These are phyloP conservation scores for Pteromalus puparum DNA, from an alignment of 1,140 invertebrate species.

Conservation along the genomic window DNA sequence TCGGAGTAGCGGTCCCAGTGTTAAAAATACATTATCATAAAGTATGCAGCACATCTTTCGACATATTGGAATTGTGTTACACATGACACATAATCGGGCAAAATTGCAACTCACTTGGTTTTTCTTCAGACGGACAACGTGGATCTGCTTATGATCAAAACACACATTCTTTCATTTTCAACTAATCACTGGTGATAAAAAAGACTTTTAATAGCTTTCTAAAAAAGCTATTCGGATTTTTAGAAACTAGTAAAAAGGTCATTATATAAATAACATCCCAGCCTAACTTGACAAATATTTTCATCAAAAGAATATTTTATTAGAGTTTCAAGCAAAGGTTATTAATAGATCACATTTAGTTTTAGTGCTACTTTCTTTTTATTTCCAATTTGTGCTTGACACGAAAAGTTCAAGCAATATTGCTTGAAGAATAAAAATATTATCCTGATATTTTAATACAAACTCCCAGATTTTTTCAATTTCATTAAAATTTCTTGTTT, in stretches of 20 bases:
- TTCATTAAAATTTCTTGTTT: not conserved
- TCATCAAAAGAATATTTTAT: not conserved
- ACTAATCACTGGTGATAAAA: not conserved
- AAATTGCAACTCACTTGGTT: slow-evolving; percentile 14
- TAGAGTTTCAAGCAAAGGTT: not conserved
- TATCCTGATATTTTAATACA: not conserved
- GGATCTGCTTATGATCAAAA: not conserved
- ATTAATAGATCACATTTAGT: slow-evolving; percentile 19
- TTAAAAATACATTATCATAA: slow-evolving; percentile 5
- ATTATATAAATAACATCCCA: slow-evolving; percentile 29
- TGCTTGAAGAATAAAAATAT: not conserved
- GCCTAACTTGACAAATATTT: not conserved
- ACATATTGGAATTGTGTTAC: slow-evolving; percentile 29
- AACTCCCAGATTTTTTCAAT: not conserved
- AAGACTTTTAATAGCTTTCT: not conserved
- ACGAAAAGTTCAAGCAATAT: not conserved
- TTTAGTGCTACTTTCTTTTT: not conserved
- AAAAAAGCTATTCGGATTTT: not conserved
- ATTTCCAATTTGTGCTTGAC: not conserved
- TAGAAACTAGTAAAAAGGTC: slow-evolving; percentile 8
- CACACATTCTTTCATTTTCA: not conserved
- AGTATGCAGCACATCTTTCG: slow-evolving; percentile 1
- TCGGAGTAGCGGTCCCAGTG: not conserved
- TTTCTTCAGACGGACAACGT: not conserved
- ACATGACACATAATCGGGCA: not conserved